These are phyloP conservation scores for Heteropelma amictum DNA, from an alignment of 2,888 invertebrate species.

Conservation along the genomic window DNA sequence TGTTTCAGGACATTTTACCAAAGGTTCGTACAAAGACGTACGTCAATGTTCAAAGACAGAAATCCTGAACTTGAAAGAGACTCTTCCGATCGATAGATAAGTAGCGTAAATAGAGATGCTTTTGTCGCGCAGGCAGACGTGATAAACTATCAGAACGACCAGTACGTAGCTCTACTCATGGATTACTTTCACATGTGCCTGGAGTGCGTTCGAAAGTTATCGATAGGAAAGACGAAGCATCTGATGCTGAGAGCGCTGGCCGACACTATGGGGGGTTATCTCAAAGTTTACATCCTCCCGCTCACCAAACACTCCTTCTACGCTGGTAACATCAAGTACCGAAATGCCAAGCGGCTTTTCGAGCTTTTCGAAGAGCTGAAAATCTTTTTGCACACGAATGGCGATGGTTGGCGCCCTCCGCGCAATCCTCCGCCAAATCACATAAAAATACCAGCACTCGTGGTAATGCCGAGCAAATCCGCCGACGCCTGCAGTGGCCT, in stretches of 20 bases:
- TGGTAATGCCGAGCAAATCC: slow-evolving; percentile 64
- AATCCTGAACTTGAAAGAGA: no score
- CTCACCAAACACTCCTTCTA: slow-evolving; percentile 82
- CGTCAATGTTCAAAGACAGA: no score
- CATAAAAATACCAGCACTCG: slow-evolving; percentile 61
- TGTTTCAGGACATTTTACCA: slow-evolving; percentile 73
- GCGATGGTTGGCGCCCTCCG: slow-evolving; percentile 80
- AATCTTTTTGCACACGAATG: slow-evolving; percentile 81
- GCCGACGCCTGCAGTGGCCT: slow-evolving; percentile 64
- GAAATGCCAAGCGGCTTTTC: slow-evolving; percentile 80
- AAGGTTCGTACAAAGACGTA: slow-evolving; percentile 65
- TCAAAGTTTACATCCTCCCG: slow-evolving; percentile 82
- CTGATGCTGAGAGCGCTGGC: slow-evolving; percentile 76
- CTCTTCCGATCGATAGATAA: background rate
- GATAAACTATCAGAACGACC: slow-evolving; percentile 67
- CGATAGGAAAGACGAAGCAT: slow-evolving; percentile 70
- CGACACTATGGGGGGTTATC: slow-evolving; percentile 81
- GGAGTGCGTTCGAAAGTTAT: slow-evolving; percentile 66
- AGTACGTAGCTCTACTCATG: slow-evolving; percentile 70
- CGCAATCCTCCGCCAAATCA: slow-evolving; percentile 45
- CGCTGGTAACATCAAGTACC: slow-evolving; percentile 81
- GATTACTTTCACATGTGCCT: slow-evolving; percentile 72
- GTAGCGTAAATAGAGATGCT: background rate
- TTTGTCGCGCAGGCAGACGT: slow-evolving; percentile 61
- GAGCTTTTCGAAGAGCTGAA: slow-evolving; percentile 81